Conservation (phyloP, 1,140 invertebrate genomes). For the Nasonia giraulti region DNA sequence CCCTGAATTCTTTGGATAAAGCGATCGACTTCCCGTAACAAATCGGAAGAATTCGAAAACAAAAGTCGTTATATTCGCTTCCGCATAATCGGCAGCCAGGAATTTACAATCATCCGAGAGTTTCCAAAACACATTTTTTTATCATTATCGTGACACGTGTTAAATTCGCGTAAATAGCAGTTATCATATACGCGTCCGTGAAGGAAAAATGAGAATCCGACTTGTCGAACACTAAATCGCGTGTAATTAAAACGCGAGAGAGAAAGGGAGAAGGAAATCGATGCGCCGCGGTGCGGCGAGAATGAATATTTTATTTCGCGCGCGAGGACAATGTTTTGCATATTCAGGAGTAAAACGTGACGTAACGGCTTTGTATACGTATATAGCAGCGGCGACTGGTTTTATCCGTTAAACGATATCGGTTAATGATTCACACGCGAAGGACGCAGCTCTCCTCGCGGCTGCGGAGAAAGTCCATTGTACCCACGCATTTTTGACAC, state of each 20-base stretch:
- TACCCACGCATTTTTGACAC: not conserved
- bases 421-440: constrained; percentile 1
- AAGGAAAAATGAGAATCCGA: not conserved
- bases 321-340: not conserved
- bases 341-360: constrained; percentile 4
- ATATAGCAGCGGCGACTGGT: not conserved
- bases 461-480: constrained; percentile 16
- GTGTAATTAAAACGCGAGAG: not conserved
- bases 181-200: not conserved
- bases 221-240: constrained; percentile 7
- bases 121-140: not conserved
- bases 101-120: no score
- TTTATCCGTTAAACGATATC: constrained; percentile 19
- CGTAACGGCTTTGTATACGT: not conserved
- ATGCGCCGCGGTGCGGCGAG: not conserved
- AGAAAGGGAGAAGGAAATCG: not conserved
- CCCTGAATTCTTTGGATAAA: no score
- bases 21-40: no score
- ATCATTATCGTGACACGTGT: not conserved
- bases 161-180: not conserved
- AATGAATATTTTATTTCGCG: not conserved
- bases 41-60: no score
- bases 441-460: not conserved
- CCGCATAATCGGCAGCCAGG: no score
- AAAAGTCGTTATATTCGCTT: no score